A percentile compares a stretch with the other conserved stretches of the same genome.
phyloP scores from a whole-genome alignment of 2,888 invertebrate species.

The Agrilus cyanescens region DNA sequence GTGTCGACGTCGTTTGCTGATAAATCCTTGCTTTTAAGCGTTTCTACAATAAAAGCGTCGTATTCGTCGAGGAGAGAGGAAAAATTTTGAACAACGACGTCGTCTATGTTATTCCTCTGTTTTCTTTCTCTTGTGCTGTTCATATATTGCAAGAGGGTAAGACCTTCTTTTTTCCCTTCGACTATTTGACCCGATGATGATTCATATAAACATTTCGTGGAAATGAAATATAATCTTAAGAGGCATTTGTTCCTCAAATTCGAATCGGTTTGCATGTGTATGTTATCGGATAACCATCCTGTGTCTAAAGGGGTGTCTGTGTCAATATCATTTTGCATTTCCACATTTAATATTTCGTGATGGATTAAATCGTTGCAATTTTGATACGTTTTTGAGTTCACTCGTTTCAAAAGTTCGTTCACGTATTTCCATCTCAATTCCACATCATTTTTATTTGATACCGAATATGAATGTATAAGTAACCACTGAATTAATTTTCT shows the following conservation, averaged over 20 bases:
- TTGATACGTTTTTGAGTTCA: not conserved
- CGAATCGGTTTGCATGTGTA: constrained; percentile 5
- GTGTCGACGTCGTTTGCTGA: constrained; percentile 32
- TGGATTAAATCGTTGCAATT: constrained; percentile 4
- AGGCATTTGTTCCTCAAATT: constrained; percentile 12
- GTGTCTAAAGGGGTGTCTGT: constrained; percentile 26
- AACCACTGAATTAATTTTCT: constrained; percentile 18
- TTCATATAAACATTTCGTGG: constrained; percentile 2
- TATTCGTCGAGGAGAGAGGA: constrained; percentile 37
- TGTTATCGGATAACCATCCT: constrained; percentile 28
- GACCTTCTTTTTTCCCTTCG: constrained; percentile 28
- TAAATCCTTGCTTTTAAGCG: constrained; percentile 28
- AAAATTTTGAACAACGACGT: constrained; percentile 44
- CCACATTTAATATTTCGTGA: not conserved
- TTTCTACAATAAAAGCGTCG: constrained; percentile 35
- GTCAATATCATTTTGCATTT: not conserved
- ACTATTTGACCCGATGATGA: too few species aligned
- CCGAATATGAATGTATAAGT: constrained; percentile 34
- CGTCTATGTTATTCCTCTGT: constrained; percentile 38
- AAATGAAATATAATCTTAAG: constrained; percentile 14
- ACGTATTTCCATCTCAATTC: constrained; percentile 24
- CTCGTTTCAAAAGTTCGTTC: not conserved
- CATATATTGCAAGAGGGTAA: constrained; percentile 40
- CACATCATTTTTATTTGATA: constrained; percentile 31
- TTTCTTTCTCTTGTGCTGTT: constrained; percentile 30